phyloP scores from a whole-genome alignment of 2,888 invertebrate genomes.

The Odontomyia ornata region DNA sequence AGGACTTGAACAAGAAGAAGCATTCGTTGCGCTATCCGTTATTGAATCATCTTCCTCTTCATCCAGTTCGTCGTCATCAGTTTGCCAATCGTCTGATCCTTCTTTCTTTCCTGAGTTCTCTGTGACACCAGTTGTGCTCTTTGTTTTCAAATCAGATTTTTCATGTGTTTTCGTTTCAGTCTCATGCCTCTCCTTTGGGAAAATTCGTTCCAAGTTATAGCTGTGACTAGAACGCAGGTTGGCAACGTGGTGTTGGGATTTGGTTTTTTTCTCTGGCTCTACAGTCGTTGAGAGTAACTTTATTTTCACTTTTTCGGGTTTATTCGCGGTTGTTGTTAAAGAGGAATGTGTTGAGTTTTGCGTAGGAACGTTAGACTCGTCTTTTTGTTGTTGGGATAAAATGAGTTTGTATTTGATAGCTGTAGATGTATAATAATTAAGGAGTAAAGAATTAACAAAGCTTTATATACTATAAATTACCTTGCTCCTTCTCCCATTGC shows the following conservation, averaged over 20 bases:
- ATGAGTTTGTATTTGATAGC: conserved; percentile 55
- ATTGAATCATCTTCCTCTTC: conserved; percentile 50
- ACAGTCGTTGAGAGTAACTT: conserved; percentile 11
- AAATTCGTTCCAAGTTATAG: conserved; percentile 44
- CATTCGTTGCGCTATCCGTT: conserved; percentile 56
- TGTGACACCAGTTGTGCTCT: conserved; percentile 38
- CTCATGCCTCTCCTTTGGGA: conserved; percentile 53
- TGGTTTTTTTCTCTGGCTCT: conserved; percentile 45
- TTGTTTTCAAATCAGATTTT: conserved; percentile 15
- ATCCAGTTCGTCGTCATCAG: conserved; percentile 58
- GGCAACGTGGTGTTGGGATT: conserved; percentile 39
- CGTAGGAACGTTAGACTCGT: conserved; percentile 47
- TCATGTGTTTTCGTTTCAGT: conserved; percentile 48
- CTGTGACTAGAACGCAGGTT: conserved; percentile 40
- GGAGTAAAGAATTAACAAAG: not conserved
- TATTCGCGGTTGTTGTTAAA: conserved; percentile 1
- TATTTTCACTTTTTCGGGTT: conserved; percentile 35
- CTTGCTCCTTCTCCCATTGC: conserved; percentile 78
- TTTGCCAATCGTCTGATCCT: conserved; percentile 56
- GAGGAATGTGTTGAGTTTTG: conserved; percentile 13
- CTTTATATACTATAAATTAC: conserved; percentile 58
- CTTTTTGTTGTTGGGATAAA: conserved; percentile 54
- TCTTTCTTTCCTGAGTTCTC: conserved; percentile 2
- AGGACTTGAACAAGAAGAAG: conserved; percentile 57
- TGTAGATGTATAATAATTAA: conserved; percentile 31